Evolutionary conservation across 2,888 invertebrate species (phyloP), one percentile per base, ranked within the genome.

Genomic region (Eucera pruinosa): DNA sequence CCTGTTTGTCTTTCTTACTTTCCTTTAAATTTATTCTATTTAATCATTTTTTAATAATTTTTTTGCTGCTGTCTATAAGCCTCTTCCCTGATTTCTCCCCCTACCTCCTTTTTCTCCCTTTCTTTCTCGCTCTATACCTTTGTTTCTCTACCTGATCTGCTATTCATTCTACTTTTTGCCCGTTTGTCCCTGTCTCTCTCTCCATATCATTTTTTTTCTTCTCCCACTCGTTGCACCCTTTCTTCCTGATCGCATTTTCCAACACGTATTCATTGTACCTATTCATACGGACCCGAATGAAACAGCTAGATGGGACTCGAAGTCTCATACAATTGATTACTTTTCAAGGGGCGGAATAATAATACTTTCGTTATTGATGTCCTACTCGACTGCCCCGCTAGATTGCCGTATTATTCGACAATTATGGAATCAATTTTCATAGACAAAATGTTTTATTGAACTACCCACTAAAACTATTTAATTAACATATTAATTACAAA

Each of bases 311-410:
- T 67, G 57, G 45, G 30, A 60, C 54, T 68, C 60, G 54, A 68
- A 54, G 60, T 52, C 47, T 30, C 58, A 23, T 54, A 39, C 66
- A 39, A 72, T 72, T 72, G 58, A 72, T 73, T 68, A 54, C 64
- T 54, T 73, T 61, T 47, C 58, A 54, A 41, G 52, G 48, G 33
- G 58, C 20, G 30, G 33, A 30, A 18, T 25, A 41, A 54, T 50
- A 60, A 41, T 48, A 60, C 61, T 68, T 60, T 68, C 48, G 47
- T 68, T 61, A 61, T 60, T 41, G 47, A 48, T 50, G 36, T 30
- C n/a, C 18, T 25, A 18, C 52, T 62, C 33, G 50, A 52, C 20
- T 20, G 7, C 18, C 11, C 6, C 18, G 11, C 25, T 45, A 45
- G 18, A 11, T 45, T 20, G 13, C 9, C 39, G 18, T 43, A 18